These are phyloP conservation scores for Melanotaenia duboulayi DNA, from an alignment of 2,113 vertebrate genomes.

Conservation along the genomic window DNA sequence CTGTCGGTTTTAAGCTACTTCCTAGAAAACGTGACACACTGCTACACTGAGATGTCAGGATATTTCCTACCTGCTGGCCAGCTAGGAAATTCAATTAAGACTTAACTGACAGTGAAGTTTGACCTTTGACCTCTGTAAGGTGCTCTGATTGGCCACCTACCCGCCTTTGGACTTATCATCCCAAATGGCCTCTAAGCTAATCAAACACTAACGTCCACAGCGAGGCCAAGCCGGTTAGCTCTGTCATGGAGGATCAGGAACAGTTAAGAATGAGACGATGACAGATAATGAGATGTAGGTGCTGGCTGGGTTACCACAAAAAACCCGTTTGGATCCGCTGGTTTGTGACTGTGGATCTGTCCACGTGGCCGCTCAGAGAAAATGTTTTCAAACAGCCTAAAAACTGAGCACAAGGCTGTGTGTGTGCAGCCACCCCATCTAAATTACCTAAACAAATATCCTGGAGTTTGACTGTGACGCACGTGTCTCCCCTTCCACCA, in stretches of 20 bases:
- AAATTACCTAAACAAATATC: slow-evolving; percentile 79
- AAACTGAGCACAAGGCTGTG: neutral
- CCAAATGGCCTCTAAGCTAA: slow-evolving; percentile 37
- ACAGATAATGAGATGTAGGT: neutral
- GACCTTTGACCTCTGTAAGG: slow-evolving; percentile 21
- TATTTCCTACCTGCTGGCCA: slow-evolving; percentile 37
- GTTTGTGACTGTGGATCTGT: too few species aligned
- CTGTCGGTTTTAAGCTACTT: slow-evolving; percentile 40
- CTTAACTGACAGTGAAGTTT: slow-evolving; percentile 9
- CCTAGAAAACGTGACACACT: slow-evolving; percentile 18
- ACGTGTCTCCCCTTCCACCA: slow-evolving; percentile 72
- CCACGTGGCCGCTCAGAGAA: slow-evolving; percentile 7
- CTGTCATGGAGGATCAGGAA: slow-evolving; percentile 18
- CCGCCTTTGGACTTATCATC: neutral
- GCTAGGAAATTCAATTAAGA: slow-evolving; percentile 58
- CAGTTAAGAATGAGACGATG: neutral
- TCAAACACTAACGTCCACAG: slow-evolving; percentile 45
- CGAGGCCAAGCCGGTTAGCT: slow-evolving; percentile 48
- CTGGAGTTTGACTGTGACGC: slow-evolving; percentile 73
- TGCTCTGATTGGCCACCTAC: slow-evolving; percentile 9
- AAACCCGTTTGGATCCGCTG: too few species aligned
- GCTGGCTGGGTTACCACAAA: neutral
- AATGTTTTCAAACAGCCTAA: slow-evolving; percentile 3
- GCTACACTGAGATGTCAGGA: slow-evolving; percentile 11
- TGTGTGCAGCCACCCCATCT: slow-evolving; percentile 54